Conservation (phyloP, 2,888 invertebrate species). For the Sepioteuthis lessoniana region DNA sequence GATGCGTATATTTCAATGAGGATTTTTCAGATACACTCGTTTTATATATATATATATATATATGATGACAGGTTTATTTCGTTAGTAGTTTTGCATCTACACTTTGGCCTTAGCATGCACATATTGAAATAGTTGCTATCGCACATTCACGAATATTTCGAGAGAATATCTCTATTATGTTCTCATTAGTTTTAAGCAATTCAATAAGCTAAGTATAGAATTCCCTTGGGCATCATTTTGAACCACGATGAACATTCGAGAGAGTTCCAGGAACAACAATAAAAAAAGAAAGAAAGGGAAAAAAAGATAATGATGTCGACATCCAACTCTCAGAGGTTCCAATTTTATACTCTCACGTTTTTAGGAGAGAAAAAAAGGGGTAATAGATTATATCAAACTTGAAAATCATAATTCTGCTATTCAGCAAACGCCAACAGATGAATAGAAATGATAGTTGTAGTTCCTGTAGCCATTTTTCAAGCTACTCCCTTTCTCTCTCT, state of each 20-base stretch:
- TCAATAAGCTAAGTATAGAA: neutral
- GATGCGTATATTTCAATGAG: no score
- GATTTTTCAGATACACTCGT: no score
- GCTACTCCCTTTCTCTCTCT: no score
- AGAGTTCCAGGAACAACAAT: neutral
- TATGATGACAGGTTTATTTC: neutral
- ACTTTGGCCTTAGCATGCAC: neutral
- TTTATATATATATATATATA: neutral
- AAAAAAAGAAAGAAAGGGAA: neutral
- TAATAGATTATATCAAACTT: neutral
- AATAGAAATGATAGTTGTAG: neutral
- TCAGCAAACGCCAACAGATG: neutral
- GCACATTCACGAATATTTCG: neutral
- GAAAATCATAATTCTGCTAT: constrained; percentile 1
- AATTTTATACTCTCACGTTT: neutral
- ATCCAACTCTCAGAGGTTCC: neutral
- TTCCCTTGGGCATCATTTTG: neutral
- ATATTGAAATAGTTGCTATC: neutral
- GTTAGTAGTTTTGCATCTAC: neutral
- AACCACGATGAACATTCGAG: neutral
- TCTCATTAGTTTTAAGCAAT: constrained; percentile 3
- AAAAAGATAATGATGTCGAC: neutral
- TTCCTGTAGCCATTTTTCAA: neutral
- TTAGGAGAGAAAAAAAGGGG: neutral
- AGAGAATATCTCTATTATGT: neutral